These are phyloP conservation scores for Willowsia nigromaculata DNA, from an alignment of 2,888 invertebrate species.

Conservation along the genomic window DNA sequence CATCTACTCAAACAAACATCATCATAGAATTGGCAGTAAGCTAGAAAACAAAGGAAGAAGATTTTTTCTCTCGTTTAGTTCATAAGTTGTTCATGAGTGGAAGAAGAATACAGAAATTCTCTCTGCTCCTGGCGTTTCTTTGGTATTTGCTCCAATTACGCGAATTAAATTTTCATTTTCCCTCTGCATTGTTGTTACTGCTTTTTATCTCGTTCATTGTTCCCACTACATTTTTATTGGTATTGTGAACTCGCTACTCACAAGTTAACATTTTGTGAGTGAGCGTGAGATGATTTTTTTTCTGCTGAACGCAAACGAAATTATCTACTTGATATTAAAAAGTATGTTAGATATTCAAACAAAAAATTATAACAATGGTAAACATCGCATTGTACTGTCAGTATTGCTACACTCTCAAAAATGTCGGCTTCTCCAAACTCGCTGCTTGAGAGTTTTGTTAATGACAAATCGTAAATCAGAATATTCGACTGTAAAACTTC, in stretches of 20 bases:
- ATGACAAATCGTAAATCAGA: neutral
- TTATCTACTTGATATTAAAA: neutral
- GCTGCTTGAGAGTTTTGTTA: neutral
- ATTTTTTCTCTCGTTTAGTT: neutral
- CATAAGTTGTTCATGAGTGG: neutral
- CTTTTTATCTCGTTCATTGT: neutral
- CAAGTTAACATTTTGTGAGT: neutral
- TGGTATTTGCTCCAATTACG: constrained; percentile 23
- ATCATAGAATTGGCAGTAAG: neutral
- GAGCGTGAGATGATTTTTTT: neutral
- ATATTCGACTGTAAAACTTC: neutral
- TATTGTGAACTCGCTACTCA: neutral
- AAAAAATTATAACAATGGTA: neutral
- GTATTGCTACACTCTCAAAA: neutral
- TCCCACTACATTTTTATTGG: neutral
- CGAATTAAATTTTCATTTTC: neutral
- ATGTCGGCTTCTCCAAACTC: constrained; percentile 2
- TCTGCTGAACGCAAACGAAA: neutral
- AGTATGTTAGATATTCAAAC: neutral
- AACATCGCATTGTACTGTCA: constrained; percentile 7
- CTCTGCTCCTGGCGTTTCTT: neutral
- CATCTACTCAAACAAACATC: neutral
- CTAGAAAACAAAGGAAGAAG: neutral
- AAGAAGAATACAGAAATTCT: neutral
- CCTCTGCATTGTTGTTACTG: neutral